A percentile compares a stretch with the other conserved stretches of the same genome.
Evolutionary conservation across 2,113 vertebrate species (phyloP).

Genomic region (Rhodinocichla rosea): DNA sequence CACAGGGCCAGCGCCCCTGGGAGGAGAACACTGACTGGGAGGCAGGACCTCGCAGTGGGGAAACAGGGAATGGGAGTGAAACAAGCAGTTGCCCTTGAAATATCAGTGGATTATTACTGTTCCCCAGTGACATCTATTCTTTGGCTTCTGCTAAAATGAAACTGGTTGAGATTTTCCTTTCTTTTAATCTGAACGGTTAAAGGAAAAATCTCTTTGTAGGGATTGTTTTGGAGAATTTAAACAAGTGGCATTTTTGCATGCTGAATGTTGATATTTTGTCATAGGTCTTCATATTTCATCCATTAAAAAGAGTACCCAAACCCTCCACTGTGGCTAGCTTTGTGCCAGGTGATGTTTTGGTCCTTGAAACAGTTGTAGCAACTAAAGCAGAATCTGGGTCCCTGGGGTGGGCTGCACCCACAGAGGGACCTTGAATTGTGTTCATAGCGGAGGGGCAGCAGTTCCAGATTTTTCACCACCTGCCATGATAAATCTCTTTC

Average conservation of each 20-base stretch:
- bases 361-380: rapidly evolving
- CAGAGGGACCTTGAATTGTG: rapidly evolving
- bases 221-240: not conserved
- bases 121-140: not conserved
- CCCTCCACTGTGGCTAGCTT: rapidly evolving
- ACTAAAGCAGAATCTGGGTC: not conserved
- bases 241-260: not conserved
- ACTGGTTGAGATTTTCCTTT: not conserved
- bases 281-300: not conserved
- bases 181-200: not conserved
- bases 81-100: not conserved
- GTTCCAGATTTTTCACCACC: not conserved
- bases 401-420: rapidly evolving
- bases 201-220: not conserved
- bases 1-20: rapidly evolving
- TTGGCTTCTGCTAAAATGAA: not conserved
- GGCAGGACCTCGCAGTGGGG: not conserved
- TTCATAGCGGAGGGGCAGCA: rapidly evolving
- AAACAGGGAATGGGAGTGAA: not conserved
- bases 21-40: not conserved
- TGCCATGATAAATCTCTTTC: not conserved
- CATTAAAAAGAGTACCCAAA: not conserved
- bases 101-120: not conserved
- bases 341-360: not conserved
- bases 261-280: not conserved